Base-by-base conservation (phyloP, 2,888 invertebrate species). In the Sabellastarte sp. region DNA sequence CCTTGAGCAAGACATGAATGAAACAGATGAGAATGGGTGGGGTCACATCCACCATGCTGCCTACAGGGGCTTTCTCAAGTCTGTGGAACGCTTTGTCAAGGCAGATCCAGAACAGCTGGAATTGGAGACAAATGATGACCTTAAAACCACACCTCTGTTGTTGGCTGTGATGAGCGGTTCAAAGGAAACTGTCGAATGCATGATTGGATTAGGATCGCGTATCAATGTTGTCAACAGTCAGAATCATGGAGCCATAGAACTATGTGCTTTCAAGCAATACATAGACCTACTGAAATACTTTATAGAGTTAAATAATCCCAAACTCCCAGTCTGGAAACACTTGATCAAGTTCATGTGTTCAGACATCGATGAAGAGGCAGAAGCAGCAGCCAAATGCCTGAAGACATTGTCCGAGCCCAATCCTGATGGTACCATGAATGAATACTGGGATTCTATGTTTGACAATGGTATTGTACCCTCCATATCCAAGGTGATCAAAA, bases 21-120 rank as follows among this genome's bases (percentile, higher is more conserved):
- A 81, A 31, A 72, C 74, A 50, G 82, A 82, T 69, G 78, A 80
- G 60, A 74, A 74, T 56, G 83, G 82, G 15, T 82, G 82, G 82
- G 79, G 76, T 32, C 81, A 80, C 64, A 77, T 83, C 62, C 83
- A 83, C 68, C 77, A 78, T 59, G 81, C 82, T 32, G 80, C 82
- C 41, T 78, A 74, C 64, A 67, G 78, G 2, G 82, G 82, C n/a
- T 82, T 77, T 66, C 70, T 78, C 26, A 79, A 79, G 67, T 80
- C 82, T 26, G 68, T 83, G n/a, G 80, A 80, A 57, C 70, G 76
- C 56, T 81, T 82, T 67, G 76, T 80, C 26, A 74, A 74, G 57
- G 77, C 77, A 53, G 5, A 10, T 53, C 10, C 15, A 15, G 33
- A 61, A 20, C 59, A 77, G 59, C 67, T 82, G 61, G 83, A 83